Base-by-base conservation (phyloP, 2,888 invertebrate species). In the Xylocampa areola region DNA sequence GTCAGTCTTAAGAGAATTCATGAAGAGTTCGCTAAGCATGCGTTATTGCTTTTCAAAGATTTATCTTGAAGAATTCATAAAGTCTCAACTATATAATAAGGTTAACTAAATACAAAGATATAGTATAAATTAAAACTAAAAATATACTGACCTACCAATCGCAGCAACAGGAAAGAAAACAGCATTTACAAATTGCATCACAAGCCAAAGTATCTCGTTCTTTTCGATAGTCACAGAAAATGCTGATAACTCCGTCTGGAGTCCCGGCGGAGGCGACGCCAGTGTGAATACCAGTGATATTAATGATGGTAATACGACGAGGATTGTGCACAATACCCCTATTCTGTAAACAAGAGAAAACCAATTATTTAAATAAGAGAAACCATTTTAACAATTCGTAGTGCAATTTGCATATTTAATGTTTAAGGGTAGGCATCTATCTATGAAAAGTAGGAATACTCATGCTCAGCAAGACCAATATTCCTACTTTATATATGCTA, bases 151-250 rank as follows among this genome's bases (percentile, higher is more conserved):
- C 96, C 96, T 95, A 88, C 96, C 95, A 77, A 96, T 94, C 32
- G 95, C 95, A 85, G 95, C 95, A 35, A 96, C 81, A 16, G 96
- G 96, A 81, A 95, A 96, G 50, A 94, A 88, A 4, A 95, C 45
- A 64, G 95, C 91, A 69, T 94, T 94, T 0, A 88, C 57, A 41
- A 94, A 77, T 82, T 95, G 95, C 52, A 86, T 71, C 1, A 88
- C 70, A 60, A 95, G 82, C 94, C 93, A 91, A 66, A 69, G 77
- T n/a, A 88, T 81, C 51, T 91, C 91, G 17, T 89, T 84, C 73
- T 94, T 95, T 55, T 89, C 80, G n/a, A 87, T 61, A 1, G 88
- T 89, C 37, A 94, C 82, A 1, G 90, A 69, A 64, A 70, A 92
- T 0, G 91, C 90, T 11, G 91, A 80, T 27, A 91, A 82, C 3